Conservation (phyloP, 2,797 vertebrate species). For the Hafferia zeledoni region DNA sequence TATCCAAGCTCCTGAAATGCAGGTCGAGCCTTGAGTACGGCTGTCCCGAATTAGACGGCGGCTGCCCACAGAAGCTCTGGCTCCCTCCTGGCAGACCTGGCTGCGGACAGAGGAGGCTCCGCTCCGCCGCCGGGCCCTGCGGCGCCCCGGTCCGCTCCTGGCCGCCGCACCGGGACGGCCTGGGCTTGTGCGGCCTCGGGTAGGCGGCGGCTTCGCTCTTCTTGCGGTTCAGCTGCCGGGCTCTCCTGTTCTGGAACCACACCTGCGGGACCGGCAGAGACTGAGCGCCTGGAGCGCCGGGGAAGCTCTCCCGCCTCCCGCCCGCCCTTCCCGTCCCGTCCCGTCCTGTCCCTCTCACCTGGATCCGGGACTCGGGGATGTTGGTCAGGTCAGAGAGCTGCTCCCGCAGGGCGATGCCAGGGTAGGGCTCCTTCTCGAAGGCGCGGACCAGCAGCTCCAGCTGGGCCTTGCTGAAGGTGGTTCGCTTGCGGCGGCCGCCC, state of each 20-base stretch:
- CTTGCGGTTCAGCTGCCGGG: conserved; percentile 62
- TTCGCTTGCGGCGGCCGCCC: conserved; percentile 51
- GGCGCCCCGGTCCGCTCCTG: neutral
- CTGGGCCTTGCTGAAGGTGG: conserved; percentile 56
- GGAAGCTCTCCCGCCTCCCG: neutral
- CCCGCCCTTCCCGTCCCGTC: neutral
- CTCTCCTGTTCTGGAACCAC: conserved; percentile 72
- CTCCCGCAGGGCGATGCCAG: conserved; percentile 63
- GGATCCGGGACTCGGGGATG: conserved; percentile 64
- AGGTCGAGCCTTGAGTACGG: neutral
- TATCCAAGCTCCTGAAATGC: conserved; percentile 12
- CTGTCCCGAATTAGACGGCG: neutral
- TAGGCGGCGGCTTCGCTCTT: neutral
- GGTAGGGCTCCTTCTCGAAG: conserved; percentile 67
- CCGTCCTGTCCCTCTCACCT: conserved; percentile 12
- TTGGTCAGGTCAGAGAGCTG: conserved; percentile 53
- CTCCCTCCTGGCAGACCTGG: neutral
- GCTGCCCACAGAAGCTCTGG: neutral
- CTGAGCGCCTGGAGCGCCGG: neutral
- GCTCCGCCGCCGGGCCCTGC: neutral
- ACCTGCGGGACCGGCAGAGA: conserved; percentile 21
- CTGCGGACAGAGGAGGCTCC: neutral
- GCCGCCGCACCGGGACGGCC: neutral
- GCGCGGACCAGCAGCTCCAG: conserved; percentile 53
- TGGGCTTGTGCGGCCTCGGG: neutral